phyloP scores from a whole-genome alignment of 2,113 vertebrate species.

The Oceanites oceanicus region DNA sequence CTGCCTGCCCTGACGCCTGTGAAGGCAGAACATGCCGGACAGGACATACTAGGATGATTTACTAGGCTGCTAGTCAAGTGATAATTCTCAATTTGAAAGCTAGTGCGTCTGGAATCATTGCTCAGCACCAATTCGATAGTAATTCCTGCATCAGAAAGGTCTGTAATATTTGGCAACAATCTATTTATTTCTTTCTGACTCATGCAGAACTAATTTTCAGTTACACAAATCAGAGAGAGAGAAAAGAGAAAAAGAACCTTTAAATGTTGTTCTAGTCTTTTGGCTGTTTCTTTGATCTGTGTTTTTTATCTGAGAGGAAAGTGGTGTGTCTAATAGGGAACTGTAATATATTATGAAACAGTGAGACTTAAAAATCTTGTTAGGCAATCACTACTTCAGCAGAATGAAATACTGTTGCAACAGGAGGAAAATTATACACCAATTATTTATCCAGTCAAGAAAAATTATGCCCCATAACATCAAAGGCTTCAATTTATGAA shows the following conservation, averaged over 20 bases:
- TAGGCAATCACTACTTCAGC: constrained; percentile 22
- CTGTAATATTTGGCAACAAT: background rate
- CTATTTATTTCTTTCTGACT: background rate
- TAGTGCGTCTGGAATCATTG: background rate
- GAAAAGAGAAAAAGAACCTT: background rate
- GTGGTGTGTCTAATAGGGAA: background rate
- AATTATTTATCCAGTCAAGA: constrained; percentile 35
- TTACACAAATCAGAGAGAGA: constrained; percentile 13
- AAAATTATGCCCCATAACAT: constrained; percentile 20
- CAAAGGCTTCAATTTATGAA: constrained; percentile 26
- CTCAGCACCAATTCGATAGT: background rate
- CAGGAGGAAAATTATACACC: constrained; percentile 34
- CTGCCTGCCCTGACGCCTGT: background rate
- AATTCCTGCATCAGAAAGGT: background rate
- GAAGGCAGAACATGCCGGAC: background rate
- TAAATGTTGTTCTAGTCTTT: constrained; percentile 44
- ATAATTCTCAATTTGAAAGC: background rate
- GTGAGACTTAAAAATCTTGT: constrained; percentile 16
- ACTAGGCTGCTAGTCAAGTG: background rate
- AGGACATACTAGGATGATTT: background rate
- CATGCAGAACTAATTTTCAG: constrained; percentile 19
- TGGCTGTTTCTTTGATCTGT: constrained; percentile 31
- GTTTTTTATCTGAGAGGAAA: constrained; percentile 24
- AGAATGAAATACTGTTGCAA: constrained; percentile 21
- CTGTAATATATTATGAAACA: constrained; percentile 12